A percentile compares a stretch with the other conserved stretches of the same genome.
Evolutionary conservation across 2,797 vertebrate species (phyloP).

Genomic region (Sebastes minor): DNA sequence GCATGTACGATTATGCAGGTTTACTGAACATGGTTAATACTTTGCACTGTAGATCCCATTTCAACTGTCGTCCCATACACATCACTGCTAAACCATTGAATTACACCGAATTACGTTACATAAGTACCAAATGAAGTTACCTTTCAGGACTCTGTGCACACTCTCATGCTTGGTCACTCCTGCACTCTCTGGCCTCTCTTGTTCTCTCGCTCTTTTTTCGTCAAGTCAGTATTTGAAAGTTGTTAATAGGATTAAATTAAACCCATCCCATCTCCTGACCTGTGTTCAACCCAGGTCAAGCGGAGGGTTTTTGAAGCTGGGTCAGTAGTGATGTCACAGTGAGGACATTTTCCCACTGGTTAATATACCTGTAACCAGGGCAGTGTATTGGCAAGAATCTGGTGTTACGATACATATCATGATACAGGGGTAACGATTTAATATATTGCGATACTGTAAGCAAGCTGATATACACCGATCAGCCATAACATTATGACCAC

Average conservation of each 20-base stretch:
- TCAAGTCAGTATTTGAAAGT: background rate
- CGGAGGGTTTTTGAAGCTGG: background rate
- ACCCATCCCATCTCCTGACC: background rate
- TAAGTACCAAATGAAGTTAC: background rate
- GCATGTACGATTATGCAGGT: background rate
- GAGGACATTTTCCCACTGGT: too few species aligned
- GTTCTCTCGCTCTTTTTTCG: background rate
- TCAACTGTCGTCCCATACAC: background rate
- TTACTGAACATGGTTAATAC: background rate
- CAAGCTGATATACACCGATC: too few species aligned
- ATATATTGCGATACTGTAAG: too few species aligned
- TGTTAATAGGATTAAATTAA: background rate
- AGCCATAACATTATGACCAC: background rate
- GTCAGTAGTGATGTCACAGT: background rate
- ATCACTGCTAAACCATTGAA: background rate
- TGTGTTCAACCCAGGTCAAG: background rate
- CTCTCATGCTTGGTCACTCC: background rate
- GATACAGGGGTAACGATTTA: too few species aligned
- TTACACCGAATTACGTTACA: background rate
- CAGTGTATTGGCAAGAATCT: too few species aligned
- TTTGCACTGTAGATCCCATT: background rate
- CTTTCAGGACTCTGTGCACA: background rate
- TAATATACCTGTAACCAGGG: too few species aligned
- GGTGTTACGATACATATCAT: too few species aligned
- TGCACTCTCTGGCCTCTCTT: background rate